These are phyloP conservation scores for Aramus guarauna DNA, from an alignment of 2,113 vertebrate genomes.

Conservation along the genomic window DNA sequence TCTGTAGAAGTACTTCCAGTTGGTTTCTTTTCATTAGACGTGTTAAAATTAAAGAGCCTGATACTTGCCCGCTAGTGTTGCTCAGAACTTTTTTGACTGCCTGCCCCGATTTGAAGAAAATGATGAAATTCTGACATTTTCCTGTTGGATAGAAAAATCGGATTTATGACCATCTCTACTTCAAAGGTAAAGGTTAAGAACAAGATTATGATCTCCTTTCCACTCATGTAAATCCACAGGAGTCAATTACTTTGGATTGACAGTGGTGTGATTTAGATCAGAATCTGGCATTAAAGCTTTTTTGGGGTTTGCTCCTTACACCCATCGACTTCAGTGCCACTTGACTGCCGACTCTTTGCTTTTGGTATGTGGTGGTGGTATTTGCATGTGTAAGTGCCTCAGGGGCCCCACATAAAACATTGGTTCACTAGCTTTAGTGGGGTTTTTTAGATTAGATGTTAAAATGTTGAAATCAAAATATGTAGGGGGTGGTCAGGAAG, in stretches of 20 bases:
- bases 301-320: background rate
- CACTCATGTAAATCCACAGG: slow-evolving; percentile 32
- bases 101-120: background rate
- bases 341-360: background rate
- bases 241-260: slow-evolving; percentile 35
- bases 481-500: background rate
- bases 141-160: background rate
- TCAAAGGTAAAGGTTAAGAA: slow-evolving; percentile 39
- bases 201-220: slow-evolving; percentile 39
- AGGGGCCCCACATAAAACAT: background rate
- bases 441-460: slow-evolving; percentile 13
- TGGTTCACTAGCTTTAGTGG: slow-evolving; percentile 32
- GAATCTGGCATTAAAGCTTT: slow-evolving; percentile 10
- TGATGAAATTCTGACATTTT: slow-evolving; percentile 5
- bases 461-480: slow-evolving; percentile 48
- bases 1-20: background rate
- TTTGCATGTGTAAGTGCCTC: slow-evolving; percentile 37
- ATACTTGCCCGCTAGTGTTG: background rate
- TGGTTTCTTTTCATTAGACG: background rate
- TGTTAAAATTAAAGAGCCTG: background rate
- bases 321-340: background rate
- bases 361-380: background rate
- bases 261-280: slow-evolving; percentile 36
- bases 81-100: background rate
- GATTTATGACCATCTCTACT: slow-evolving; percentile 26